Percentiles rank a stretch among this genome's conserved stretches.
Conservation (phyloP, 2,113 vertebrate species). For the Sander lucioperca region DNA sequence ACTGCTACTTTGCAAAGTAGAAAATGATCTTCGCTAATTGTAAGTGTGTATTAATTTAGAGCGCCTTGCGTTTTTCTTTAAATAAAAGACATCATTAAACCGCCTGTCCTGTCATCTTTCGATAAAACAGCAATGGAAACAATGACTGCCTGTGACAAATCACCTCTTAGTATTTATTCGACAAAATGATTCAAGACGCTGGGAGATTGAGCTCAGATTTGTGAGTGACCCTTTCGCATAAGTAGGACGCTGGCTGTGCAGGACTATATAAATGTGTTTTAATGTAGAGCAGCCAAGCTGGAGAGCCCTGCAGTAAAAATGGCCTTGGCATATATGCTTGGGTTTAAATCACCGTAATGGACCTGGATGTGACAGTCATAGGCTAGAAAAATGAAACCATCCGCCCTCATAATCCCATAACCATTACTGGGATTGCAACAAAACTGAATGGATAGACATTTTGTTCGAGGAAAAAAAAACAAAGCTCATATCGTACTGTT, state of each 20-base stretch:
- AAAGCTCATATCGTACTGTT: conserved; percentile 65
- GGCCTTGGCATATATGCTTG: conserved; percentile 73
- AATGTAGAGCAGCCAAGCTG: conserved; percentile 72
- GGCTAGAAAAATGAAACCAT: conserved; percentile 79
- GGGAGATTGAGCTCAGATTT: conserved; percentile 58
- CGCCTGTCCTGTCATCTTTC: conserved; percentile 44
- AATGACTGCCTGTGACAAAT: conserved; percentile 61
- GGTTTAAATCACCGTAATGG: conserved; percentile 81
- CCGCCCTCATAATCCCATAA: conserved; percentile 74
- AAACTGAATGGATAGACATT: conserved; percentile 72
- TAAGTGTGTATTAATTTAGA: conserved; percentile 6
- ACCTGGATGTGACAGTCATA: conserved; percentile 80
- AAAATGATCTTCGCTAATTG: background rate
- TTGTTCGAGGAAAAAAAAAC: conserved; percentile 19
- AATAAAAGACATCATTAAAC: conserved; percentile 13
- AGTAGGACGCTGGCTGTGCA: conserved; percentile 56
- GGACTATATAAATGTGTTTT: conserved; percentile 73
- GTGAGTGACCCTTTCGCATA: conserved; percentile 59
- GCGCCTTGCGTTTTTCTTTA: conserved; percentile 8
- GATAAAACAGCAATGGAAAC: conserved; percentile 62
- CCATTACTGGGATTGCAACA: conserved; percentile 72
- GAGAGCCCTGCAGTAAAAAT: conserved; percentile 73
- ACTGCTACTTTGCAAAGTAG: too few relatives aligned
- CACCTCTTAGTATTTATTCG: conserved; percentile 42
- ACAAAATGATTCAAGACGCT: conserved; percentile 60